Conservation (phyloP, 1,140 invertebrate genomes). For the Aphis gossypii region DNA sequence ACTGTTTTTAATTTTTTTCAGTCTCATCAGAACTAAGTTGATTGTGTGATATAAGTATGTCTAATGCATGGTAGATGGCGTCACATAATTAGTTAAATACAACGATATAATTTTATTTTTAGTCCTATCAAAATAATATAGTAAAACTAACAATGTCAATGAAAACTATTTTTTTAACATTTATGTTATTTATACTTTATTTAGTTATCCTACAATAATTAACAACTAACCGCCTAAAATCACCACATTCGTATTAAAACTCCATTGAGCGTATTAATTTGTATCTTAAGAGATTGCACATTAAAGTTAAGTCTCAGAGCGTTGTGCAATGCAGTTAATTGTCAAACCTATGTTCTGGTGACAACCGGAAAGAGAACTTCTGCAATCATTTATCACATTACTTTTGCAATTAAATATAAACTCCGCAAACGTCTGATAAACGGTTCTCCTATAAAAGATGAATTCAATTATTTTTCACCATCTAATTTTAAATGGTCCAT, state of each 20-base stretch:
- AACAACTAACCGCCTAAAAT: not conserved
- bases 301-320: not conserved
- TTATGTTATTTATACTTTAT: not conserved
- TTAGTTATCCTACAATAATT: too few species aligned
- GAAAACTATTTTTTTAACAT: too few species aligned
- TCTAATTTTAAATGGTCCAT: not conserved
- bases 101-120: not conserved
- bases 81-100: not conserved
- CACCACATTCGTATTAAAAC: not conserved
- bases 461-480: constrained; percentile 7
- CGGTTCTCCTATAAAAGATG: not conserved
- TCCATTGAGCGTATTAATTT: not conserved
- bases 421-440: not conserved
- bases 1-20: not conserved
- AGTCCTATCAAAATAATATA: too few species aligned
- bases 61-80: not conserved
- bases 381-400: not conserved
- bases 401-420: not conserved
- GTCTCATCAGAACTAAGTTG: not conserved
- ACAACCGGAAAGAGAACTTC: not conserved
- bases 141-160: not conserved
- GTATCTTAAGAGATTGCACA: not conserved
- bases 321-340: not conserved
- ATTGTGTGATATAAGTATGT: not conserved
- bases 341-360: not conserved